Conservation (phyloP, 2,797 vertebrate species). For the Manis crassicaudata region DNA sequence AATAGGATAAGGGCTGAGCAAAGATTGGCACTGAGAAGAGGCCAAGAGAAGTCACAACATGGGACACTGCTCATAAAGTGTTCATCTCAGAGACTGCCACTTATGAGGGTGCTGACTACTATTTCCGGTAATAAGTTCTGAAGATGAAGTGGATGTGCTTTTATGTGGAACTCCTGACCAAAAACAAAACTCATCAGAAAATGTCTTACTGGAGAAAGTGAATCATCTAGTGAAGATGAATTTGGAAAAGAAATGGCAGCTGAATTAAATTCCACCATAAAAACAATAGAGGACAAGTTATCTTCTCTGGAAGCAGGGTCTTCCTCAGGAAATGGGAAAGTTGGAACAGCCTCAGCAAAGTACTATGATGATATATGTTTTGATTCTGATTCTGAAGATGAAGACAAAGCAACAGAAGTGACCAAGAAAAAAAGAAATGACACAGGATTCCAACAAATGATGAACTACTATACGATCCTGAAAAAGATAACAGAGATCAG, state of each 20-base stretch:
- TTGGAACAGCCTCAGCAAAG: conserved; percentile 75
- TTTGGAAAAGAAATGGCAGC: conserved; percentile 99
- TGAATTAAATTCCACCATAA: conserved; percentile 93
- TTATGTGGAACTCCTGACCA: conserved; percentile 95
- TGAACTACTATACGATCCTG: conserved; percentile 96
- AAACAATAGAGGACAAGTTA: conserved; percentile 92
- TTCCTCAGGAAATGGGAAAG: conserved; percentile 79
- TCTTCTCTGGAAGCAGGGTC: conserved; percentile 80
- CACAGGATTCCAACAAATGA: conserved; percentile 92
- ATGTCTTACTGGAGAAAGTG: conserved; percentile 98
- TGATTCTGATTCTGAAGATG: conserved; percentile 95
- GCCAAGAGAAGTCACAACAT: not conserved
- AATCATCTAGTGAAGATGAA: conserved; percentile 96
- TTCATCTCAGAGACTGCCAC: not conserved
- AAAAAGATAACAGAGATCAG: conserved; percentile 94
- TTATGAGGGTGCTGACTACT: not conserved
- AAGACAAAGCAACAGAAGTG: conserved; percentile 85
- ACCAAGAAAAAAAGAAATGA: conserved; percentile 83
- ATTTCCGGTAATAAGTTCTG: conserved; percentile 85
- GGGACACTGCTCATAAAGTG: not conserved
- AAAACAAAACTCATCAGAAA: conserved; percentile 96
- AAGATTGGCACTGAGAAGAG: not conserved
- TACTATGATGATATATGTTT: conserved; percentile 96
- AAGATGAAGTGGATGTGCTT: conserved; percentile 97
- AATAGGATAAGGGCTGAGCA: not conserved